Conservation (phyloP, 2,888 invertebrate genomes). For the Ctena decussata region DNA sequence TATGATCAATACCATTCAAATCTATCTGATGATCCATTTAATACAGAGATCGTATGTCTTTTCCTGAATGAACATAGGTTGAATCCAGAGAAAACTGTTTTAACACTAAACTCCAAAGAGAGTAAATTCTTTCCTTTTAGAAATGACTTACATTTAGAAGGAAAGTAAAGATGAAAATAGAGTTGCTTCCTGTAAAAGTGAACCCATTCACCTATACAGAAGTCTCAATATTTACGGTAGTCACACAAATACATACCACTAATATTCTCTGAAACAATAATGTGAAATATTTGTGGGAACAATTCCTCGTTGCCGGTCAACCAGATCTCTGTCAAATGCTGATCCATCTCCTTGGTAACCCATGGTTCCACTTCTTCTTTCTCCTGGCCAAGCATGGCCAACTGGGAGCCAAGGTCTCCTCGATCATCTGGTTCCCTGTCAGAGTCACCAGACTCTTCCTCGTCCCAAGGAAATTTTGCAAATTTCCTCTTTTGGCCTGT, state of each 20-base stretch:
- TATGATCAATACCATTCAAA: too few relatives aligned
- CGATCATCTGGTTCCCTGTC: conserved; percentile 51
- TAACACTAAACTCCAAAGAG: too few relatives aligned
- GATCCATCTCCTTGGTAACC: conserved; percentile 90
- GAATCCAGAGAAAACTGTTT: too few relatives aligned
- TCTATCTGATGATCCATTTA: too few relatives aligned
- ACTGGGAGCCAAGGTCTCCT: conserved; percentile 39
- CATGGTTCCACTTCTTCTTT: conserved; percentile 88
- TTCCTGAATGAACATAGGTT: too few relatives aligned
- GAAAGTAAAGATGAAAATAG: too few relatives aligned
- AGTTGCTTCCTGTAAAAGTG: too few relatives aligned
- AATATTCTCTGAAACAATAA: conserved; percentile 93
- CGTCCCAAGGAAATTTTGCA: background rate
- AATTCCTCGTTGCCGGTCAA: conserved; percentile 90
- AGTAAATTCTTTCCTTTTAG: too few relatives aligned
- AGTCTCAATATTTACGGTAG: too few relatives aligned
- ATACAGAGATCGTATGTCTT: too few relatives aligned
- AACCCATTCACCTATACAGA: too few relatives aligned
- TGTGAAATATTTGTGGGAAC: conserved; percentile 92
- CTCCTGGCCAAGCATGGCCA: conserved; percentile 81
- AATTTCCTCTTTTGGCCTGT: background rate
- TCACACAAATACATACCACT: conserved; percentile 88
- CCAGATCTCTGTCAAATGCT: conserved; percentile 90
- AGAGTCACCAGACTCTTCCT: conserved; percentile 20
- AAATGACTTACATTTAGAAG: too few relatives aligned